A percentile compares a stretch with the other conserved stretches of the same genome.
Conservation (phyloP, 2,888 invertebrate species). For the Hirtodrosophila duncani region DNA sequence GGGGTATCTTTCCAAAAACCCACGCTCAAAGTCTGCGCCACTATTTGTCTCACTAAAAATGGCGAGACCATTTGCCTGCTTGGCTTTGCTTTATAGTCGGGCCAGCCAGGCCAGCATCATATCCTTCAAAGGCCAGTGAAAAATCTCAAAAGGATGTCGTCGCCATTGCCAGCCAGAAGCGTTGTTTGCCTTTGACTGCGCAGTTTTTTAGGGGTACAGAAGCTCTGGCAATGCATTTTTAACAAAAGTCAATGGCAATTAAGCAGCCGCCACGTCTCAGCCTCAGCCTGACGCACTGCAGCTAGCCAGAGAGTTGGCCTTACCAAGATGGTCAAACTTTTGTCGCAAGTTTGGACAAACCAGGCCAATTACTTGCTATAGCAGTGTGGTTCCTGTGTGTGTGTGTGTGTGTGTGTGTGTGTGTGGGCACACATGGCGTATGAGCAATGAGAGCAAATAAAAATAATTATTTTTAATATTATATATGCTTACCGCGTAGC, state of each 20-base stretch:
- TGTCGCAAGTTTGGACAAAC: conserved; percentile 22
- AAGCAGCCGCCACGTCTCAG: conserved; percentile 46
- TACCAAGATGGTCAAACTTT: conserved; percentile 34
- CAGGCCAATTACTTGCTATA: conserved; percentile 48
- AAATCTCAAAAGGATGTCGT: conserved; percentile 61
- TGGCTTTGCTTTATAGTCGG: conserved; percentile 45
- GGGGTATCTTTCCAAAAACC: not conserved
- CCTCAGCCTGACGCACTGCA: conserved; percentile 45
- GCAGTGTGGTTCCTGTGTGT: no score
- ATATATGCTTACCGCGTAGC: not conserved
- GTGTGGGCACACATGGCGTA: conserved; percentile 22
- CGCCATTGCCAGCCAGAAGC: conserved; percentile 37
- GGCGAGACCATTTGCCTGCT: conserved; percentile 54
- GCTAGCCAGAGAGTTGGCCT: not conserved
- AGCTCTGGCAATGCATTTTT: conserved; percentile 34
- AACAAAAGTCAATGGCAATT: conserved; percentile 60
- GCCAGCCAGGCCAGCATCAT: conserved; percentile 41
- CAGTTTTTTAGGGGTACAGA: conserved; percentile 31
- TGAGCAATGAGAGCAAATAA: conserved; percentile 18
- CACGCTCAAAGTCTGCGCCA: conserved; percentile 14
- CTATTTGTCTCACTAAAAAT: conserved; percentile 60
- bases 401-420: no score
- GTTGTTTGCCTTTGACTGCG: conserved; percentile 42
- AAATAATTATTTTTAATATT: conserved; percentile 1
- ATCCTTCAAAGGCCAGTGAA: conserved; percentile 55